Conservation (phyloP, 2,797 vertebrate genomes). For the Acipenser oxyrinchus region DNA sequence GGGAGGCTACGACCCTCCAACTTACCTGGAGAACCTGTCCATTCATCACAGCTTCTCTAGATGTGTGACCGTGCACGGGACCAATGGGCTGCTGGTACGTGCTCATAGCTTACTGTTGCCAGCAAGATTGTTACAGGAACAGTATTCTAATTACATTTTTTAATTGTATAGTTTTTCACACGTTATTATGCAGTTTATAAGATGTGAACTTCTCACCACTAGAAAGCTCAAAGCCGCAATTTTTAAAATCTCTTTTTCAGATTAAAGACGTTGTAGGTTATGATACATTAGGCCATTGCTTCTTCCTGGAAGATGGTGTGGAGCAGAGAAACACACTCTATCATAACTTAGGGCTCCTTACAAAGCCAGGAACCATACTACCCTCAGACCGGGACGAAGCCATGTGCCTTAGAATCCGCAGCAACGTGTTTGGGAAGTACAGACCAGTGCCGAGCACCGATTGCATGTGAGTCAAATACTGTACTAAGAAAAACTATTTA, state of each 20-base stretch:
- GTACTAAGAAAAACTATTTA: background rate
- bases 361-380: conserved; percentile 16
- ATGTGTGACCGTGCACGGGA: conserved; percentile 21
- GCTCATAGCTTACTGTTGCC: background rate
- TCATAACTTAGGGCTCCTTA: conserved; percentile 17
- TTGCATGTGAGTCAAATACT: conserved; percentile 17
- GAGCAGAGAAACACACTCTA: conserved; percentile 20
- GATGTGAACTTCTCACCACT: too few relatives aligned
- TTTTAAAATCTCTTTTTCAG: too few relatives aligned
- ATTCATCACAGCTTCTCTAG: conserved; percentile 25
- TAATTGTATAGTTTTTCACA: too few relatives aligned
- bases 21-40: conserved; percentile 21
- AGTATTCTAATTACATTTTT: too few relatives aligned
- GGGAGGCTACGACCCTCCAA: conserved; percentile 21
- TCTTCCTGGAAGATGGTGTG: conserved; percentile 21
- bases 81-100: conserved; percentile 44
- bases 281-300: conserved; percentile 20
- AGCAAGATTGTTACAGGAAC: too few relatives aligned
- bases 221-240: too few relatives aligned
- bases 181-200: too few relatives aligned
- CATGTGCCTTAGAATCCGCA: conserved; percentile 20
- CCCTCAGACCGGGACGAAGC: conserved; percentile 27
- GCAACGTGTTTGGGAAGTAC: conserved; percentile 13
- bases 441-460: conserved; percentile 15
- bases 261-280: conserved; percentile 12